Evolutionary conservation across 2,797 vertebrate genomes (phyloP).

Genomic region (Euphonia xanthogaster): DNA sequence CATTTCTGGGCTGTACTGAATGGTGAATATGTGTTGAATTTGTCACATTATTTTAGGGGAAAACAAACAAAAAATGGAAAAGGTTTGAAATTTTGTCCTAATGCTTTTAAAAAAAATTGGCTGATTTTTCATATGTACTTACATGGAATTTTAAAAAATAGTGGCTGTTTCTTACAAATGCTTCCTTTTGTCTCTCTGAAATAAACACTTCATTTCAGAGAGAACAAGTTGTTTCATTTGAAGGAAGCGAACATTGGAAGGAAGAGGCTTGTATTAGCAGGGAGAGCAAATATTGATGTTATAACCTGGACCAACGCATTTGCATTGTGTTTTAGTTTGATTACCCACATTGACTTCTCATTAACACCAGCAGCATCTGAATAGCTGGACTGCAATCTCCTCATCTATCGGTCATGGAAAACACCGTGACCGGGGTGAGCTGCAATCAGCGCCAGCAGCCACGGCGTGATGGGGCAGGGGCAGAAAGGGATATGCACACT

Average conservation of each 20-base stretch:
- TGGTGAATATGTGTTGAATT: neutral
- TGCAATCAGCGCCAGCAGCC: neutral
- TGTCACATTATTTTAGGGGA: neutral
- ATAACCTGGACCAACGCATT: neutral
- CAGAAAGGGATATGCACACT: neutral
- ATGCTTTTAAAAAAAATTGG: neutral
- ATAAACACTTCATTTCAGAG: neutral
- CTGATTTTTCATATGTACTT: neutral
- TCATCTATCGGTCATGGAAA: neutral
- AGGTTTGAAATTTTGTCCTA: neutral
- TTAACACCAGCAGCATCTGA: neutral
- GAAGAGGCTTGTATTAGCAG: neutral
- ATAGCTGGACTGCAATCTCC: neutral
- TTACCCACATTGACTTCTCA: slow-evolving; percentile 19
- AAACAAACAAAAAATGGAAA: neutral
- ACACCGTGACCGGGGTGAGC: neutral
- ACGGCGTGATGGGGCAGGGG: fast-evolving
- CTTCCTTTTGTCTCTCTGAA: neutral
- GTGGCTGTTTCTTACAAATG: neutral
- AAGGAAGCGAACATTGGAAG: neutral
- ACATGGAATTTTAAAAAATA: neutral
- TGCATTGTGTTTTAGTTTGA: neutral
- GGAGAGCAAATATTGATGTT: slow-evolving; percentile 19
- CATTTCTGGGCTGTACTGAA: neutral
- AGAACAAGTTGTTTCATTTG: slow-evolving; percentile 7